Evolutionary conservation across 1,140 invertebrate genomes (phyloP).

Genomic region (Thaumatotibia leucotreta): DNA sequence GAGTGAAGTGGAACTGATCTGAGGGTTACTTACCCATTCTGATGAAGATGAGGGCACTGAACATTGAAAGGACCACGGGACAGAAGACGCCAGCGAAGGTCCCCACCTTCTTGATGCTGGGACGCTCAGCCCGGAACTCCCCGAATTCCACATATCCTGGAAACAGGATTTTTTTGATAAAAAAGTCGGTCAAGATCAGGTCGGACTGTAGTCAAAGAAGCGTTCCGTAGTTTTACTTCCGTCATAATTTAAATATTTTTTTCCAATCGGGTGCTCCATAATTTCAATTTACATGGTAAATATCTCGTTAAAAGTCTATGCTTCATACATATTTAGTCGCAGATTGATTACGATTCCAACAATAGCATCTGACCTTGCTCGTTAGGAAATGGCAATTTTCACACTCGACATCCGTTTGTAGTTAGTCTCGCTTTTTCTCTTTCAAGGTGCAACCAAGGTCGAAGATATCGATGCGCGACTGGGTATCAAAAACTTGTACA

Average conservation of each 20-base stretch:
- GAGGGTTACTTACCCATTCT: slow-evolving; percentile 91
- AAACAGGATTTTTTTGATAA: too few species aligned
- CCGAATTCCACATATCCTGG: slow-evolving; percentile 88
- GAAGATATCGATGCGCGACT: too few species aligned
- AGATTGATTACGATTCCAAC: background rate
- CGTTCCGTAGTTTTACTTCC: too few species aligned
- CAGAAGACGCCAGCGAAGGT: slow-evolving; percentile 98
- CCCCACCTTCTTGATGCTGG: slow-evolving; percentile 83
- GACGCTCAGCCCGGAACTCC: slow-evolving; percentile 71
- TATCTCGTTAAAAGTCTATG: too few species aligned
- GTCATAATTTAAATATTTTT: too few species aligned
- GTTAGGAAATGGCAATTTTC: background rate
- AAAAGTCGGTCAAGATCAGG: too few species aligned
- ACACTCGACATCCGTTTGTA: background rate
- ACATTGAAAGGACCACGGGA: slow-evolving; percentile 98
- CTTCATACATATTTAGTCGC: background rate
- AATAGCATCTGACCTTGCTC: background rate
- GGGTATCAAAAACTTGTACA: too few species aligned
- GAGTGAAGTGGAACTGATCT: too few species aligned
- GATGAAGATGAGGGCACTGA: slow-evolving; percentile 97
- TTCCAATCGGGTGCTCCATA: too few species aligned
- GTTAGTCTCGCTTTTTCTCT: background rate
- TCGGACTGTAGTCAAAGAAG: too few species aligned
- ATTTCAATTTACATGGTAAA: too few species aligned
- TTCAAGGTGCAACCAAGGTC: background rate